Evolutionary conservation across 2,888 invertebrate genomes (phyloP).

Genomic region (Odontocerum albicorne): DNA sequence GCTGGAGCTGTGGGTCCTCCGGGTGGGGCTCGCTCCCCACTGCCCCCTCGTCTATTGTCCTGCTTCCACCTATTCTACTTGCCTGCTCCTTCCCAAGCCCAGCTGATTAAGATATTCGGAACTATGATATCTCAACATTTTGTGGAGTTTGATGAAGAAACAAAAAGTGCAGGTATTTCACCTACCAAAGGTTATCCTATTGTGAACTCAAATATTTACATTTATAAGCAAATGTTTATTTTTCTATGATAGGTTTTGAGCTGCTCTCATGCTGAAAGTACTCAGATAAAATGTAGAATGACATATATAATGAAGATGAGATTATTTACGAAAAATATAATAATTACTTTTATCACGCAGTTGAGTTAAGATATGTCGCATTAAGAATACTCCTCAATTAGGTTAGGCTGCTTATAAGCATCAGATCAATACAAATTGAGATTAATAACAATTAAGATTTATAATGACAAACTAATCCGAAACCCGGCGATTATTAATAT

Average conservation of each 20-base stretch:
- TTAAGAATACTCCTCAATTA: no score
- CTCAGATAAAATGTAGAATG: no score
- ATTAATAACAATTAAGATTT: no score
- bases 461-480: no score
- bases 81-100: slow-evolving; percentile 68
- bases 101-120: slow-evolving; percentile 79
- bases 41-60: slow-evolving; percentile 76
- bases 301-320: no score
- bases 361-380: no score
- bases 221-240: background rate
- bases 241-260: background rate
- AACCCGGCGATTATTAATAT: no score
- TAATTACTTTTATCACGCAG: no score
- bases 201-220: background rate
- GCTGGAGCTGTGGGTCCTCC: slow-evolving; percentile 85
- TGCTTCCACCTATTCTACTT: slow-evolving; percentile 78
- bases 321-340: no score
- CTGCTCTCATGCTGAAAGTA: background rate
- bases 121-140: slow-evolving; percentile 83
- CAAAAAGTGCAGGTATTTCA: slow-evolving; percentile 69
- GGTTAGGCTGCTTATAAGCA: no score
- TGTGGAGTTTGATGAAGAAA: slow-evolving; percentile 75
- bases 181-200: background rate
- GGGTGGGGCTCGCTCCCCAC: slow-evolving; percentile 80
- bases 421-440: no score